These are phyloP conservation scores for Schizopygopsis malacanthus DNA, from an alignment of 2,797 vertebrate species.

Conservation along the genomic window DNA sequence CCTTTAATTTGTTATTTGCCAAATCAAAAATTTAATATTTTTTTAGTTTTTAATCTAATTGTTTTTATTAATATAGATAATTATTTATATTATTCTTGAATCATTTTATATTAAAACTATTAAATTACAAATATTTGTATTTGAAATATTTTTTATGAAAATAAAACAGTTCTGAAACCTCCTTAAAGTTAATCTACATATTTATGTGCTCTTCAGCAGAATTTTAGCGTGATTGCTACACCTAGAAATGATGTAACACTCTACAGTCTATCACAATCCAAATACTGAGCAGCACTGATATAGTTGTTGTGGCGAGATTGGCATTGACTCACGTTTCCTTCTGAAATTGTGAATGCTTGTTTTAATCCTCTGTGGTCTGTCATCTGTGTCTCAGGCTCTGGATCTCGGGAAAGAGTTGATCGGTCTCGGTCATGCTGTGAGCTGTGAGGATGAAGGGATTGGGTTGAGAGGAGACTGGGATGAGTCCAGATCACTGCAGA, in stretches of 20 bases:
- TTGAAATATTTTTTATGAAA: too few relatives aligned
- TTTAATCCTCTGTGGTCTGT: neutral
- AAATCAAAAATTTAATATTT: too few relatives aligned
- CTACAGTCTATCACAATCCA: neutral
- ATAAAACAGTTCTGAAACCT: neutral
- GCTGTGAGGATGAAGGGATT: slow-evolving; percentile 69
- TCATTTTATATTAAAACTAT: neutral
- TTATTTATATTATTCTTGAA: too few relatives aligned
- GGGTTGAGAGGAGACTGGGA: slow-evolving; percentile 62
- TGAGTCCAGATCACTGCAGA: slow-evolving; percentile 68
- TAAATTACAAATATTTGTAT: too few relatives aligned
- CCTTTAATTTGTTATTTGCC: too few relatives aligned
- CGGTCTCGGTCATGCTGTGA: slow-evolving; percentile 77
- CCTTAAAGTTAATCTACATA: neutral
- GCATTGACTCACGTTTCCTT: neutral
- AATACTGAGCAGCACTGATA: neutral
- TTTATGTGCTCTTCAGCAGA: neutral
- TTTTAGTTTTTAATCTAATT: too few relatives aligned
- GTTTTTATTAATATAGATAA: too few relatives aligned
- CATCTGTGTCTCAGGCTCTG: slow-evolving; percentile 69
- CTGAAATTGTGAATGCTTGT: neutral
- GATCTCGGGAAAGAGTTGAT: slow-evolving; percentile 87
- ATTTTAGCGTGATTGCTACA: neutral
- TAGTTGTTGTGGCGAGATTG: neutral
- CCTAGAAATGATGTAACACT: neutral